These are phyloP conservation scores for Megalops atlanticus DNA, from an alignment of 2,113 vertebrate species.

Conservation along the genomic window DNA sequence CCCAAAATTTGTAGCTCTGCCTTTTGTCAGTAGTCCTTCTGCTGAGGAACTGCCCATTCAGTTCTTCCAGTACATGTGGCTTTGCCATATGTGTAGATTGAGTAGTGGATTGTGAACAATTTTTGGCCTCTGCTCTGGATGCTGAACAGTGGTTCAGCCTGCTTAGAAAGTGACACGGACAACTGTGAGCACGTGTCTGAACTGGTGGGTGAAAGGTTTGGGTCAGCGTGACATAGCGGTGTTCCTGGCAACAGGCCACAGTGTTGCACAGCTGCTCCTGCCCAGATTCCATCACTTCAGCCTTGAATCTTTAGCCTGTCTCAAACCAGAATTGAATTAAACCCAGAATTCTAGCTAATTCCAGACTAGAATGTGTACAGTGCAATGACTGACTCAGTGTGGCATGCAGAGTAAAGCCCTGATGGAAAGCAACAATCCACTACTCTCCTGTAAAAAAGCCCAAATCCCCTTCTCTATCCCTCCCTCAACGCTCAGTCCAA, in stretches of 20 bases:
- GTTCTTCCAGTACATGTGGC: background rate
- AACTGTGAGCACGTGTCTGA: background rate
- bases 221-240: background rate
- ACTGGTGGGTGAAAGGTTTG: background rate
- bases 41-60: background rate
- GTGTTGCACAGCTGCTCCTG: background rate
- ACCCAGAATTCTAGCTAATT: background rate
- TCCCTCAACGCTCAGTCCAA: background rate
- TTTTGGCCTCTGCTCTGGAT: background rate
- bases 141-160: background rate
- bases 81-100: too few species aligned
- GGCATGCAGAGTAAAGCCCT: slow-evolving; percentile 10
- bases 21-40: background rate
- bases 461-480: slow-evolving; percentile 1
- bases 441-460: background rate
- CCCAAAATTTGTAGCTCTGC: background rate
- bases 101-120: background rate
- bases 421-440: background rate
- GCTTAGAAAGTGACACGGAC: background rate
- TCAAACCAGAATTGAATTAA: background rate
- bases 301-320: background rate
- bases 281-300: background rate
- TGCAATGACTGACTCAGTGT: background rate
- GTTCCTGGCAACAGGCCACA: background rate
- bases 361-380: background rate